Base-by-base conservation (phyloP, 2,797 vertebrate species). In the Falco cherrug region DNA sequence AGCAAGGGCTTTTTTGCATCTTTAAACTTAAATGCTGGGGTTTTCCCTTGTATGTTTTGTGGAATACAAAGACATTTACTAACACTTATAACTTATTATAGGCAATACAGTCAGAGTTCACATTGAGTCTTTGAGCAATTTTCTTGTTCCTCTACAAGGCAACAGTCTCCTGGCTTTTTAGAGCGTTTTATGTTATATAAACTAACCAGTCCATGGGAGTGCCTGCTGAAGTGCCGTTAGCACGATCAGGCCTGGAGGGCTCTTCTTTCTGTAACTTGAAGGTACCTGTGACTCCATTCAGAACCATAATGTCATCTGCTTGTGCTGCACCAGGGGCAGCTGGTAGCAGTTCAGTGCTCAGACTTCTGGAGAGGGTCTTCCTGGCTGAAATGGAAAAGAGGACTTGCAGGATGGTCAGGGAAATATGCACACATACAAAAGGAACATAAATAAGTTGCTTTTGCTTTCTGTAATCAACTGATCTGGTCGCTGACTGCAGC, bases 291-390 rank as follows among this genome's bases (percentile, higher is more conserved):
- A 56, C 63, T 61, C 63, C 29, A 24, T 87, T 84, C 50, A 43
- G 61, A 50, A n/a, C 41, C 5, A 8, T 48, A n/a, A 71, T 57
- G 28, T 89, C 35, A 17, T 48, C 28, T 78, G 53, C 10, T 41
- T 12, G 3, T 51, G 19, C 28, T 63, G 51, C 13, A 21, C 39
- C 20, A 29, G 45, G 31, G 88, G 9, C 17, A 78, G 20, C 28
- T 2, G 3, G 33, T 48, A 17, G 51, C 50, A 54, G 0, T 45
- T 83, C 0, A 2, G 47, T 60, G 57, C 59, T 70, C 12, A 29
- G 37, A 16, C 24, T 84, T 57, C 48, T 67, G 20, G 12, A 31
- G 43, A 14, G 26, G 5, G 7, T 54, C 9, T 48, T 76, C 13
- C 3, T 10, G 57, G 4, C 19, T 70, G 16, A 25, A 9, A 28